Percentiles rank a stretch among this genome's conserved stretches.
Conservation (phyloP, 1,140 invertebrate species). For the Megathymus violae region DNA sequence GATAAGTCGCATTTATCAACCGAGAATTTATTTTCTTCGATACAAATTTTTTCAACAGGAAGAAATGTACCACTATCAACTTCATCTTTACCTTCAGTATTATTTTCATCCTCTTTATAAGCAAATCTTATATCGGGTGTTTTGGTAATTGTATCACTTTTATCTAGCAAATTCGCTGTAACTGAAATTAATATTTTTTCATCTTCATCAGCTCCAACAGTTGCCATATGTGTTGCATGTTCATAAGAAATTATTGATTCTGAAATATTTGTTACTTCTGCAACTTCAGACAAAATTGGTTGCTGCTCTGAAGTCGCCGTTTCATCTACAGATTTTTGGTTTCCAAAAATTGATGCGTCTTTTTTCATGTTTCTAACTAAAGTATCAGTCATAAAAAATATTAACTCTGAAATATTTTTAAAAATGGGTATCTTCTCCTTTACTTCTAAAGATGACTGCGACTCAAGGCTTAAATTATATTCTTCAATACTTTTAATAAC, state of each 20-base stretch:
- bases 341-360: background rate
- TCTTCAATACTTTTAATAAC: slow-evolving; percentile 44
- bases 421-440: slow-evolving; percentile 76
- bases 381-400: slow-evolving; percentile 47
- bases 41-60: no score
- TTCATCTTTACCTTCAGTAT: background rate
- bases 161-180: background rate
- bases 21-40: no score
- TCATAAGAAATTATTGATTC: slow-evolving; percentile 3
- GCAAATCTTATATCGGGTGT: background rate
- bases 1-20: no score
- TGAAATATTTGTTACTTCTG: slow-evolving; percentile 4
- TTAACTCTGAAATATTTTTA: slow-evolving; percentile 51
- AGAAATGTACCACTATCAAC: no score
- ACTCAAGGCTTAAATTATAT: slow-evolving; percentile 51
- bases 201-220: background rate
- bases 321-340: no score
- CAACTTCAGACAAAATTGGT: background rate
- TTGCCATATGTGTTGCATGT: background rate
- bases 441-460: slow-evolving; percentile 58
- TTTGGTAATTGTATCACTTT: background rate
- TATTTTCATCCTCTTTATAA: background rate
- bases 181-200: background rate
- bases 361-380: slow-evolving; percentile 37
- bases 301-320: no score